phyloP scores from a whole-genome alignment of 1,140 invertebrate species.

The Drosophila novamexicana region DNA sequence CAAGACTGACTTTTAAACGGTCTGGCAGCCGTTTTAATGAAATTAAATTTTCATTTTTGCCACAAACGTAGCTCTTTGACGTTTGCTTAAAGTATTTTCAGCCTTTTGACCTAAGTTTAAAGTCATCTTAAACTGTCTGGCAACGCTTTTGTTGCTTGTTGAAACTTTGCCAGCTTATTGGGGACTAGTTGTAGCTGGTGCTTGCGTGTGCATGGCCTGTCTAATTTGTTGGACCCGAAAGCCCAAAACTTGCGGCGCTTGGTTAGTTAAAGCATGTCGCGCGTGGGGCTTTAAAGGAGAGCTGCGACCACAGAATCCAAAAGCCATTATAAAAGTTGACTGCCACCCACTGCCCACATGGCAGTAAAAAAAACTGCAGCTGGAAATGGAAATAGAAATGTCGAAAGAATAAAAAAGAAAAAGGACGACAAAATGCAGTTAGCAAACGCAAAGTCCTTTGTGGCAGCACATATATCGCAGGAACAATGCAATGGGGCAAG shows the following conservation, averaged over 20 bases:
- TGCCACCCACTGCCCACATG: conserved; percentile 6
- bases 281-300: conserved; percentile 13
- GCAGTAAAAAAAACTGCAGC: conserved; percentile 2
- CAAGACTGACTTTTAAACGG: too few relatives aligned
- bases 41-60: neutral
- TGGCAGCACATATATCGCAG: conserved; percentile 58
- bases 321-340: conserved; percentile 66
- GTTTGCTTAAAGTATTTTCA: too few relatives aligned
- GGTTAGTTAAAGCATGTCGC: conserved; percentile 30
- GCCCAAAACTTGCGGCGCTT: conserved; percentile 6
- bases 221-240: conserved; percentile 31
- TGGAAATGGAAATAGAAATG: conserved; percentile 62
- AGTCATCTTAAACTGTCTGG: conserved; percentile 1
- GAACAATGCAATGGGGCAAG: conserved; percentile 48
- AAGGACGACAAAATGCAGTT: conserved; percentile 33
- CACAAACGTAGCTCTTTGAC: too few relatives aligned
- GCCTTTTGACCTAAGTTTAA: neutral
- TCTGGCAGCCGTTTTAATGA: neutral
- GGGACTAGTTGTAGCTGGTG: conserved; percentile 6
- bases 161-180: conserved; percentile 22
- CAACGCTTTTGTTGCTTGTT: neutral
- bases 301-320: conserved; percentile 56
- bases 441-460: conserved; percentile 64
- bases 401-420: conserved; percentile 18
- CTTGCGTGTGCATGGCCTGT: conserved; percentile 3